These are phyloP conservation scores for Scomber colias DNA, from an alignment of 2,113 vertebrate genomes.

Conservation along the genomic window DNA sequence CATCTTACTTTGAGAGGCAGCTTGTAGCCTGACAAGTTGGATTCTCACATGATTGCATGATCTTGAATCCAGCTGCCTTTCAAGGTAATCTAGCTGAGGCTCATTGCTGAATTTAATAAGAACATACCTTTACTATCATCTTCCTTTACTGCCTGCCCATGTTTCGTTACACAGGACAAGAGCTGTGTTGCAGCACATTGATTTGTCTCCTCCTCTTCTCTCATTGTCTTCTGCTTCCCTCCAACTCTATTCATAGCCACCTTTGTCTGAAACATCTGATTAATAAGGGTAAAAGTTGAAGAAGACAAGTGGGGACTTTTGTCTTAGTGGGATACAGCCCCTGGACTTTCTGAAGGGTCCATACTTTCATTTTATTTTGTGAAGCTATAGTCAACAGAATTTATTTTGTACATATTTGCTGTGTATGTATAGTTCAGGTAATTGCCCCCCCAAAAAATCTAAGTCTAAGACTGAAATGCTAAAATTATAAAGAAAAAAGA, in stretches of 20 bases:
- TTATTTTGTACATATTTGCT: slow-evolving; percentile 80
- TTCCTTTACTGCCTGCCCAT: not conserved
- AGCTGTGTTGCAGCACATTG: slow-evolving; percentile 22
- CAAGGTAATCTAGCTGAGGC: too few relatives aligned
- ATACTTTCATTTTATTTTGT: slow-evolving; percentile 26
- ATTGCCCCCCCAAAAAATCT: slow-evolving; percentile 27
- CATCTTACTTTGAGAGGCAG: too few relatives aligned
- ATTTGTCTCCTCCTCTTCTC: not conserved
- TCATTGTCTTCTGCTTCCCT: slow-evolving; percentile 22
- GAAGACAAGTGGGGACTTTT: slow-evolving; percentile 10
- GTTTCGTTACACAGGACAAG: not conserved
- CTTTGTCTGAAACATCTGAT: slow-evolving; percentile 16
- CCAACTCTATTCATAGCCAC: slow-evolving; percentile 19
- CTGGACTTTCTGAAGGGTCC: slow-evolving; percentile 39
- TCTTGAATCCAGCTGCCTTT: too few relatives aligned
- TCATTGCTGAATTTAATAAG: slow-evolving; percentile 4
- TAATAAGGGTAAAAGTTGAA: slow-evolving; percentile 8
- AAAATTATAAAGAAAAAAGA: slow-evolving; percentile 25
- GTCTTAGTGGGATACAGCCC: slow-evolving; percentile 27
- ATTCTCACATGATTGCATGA: too few relatives aligned
- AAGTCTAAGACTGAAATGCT: slow-evolving; percentile 49
- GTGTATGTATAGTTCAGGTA: slow-evolving; percentile 75
- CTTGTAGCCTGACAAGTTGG: too few relatives aligned
- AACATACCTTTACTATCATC: slow-evolving; percentile 18
- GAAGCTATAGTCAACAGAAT: slow-evolving; percentile 59